These are phyloP conservation scores for Hydropotes inermis DNA, from an alignment of 2,113 vertebrate species.

Conservation along the genomic window DNA sequence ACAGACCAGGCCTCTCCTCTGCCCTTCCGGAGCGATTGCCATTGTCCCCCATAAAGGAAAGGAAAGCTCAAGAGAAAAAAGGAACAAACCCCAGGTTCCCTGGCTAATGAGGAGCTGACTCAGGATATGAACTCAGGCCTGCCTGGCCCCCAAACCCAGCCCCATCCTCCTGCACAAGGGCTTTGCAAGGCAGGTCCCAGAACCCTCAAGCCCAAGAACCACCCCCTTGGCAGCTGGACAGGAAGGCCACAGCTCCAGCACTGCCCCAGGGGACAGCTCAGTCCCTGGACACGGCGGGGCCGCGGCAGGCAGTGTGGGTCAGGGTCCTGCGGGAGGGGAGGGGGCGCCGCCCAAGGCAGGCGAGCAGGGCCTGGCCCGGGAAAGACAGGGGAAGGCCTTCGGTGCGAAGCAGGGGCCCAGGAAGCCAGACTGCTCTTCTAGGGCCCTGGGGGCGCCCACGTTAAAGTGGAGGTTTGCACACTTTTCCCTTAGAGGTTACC, in stretches of 20 bases:
- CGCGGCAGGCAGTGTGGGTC: not conserved
- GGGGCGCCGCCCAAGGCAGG: too few relatives aligned
- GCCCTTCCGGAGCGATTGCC: not conserved
- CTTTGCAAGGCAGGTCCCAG: not conserved
- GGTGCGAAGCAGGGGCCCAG: not conserved
- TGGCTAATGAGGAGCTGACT: fast-evolving
- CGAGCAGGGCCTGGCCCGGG: not conserved
- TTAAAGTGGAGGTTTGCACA: not conserved
- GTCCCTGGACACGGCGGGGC: fast-evolving
- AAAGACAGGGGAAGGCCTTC: not conserved
- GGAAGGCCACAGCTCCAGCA: not conserved
- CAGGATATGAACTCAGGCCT: not conserved
- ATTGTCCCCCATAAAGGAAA: not conserved
- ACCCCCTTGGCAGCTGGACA: not conserved
- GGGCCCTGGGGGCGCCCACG: not conserved
- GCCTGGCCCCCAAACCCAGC: not conserved
- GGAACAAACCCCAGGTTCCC: not conserved
- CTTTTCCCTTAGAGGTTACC: not conserved
- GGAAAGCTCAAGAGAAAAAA: not conserved
- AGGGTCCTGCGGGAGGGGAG: not conserved
- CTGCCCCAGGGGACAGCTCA: not conserved
- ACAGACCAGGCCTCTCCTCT: not conserved
- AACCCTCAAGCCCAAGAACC: not conserved
- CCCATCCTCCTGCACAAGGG: not conserved
- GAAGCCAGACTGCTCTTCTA: not conserved